phyloP scores from a whole-genome alignment of 2,797 vertebrate species.

The Neomorphus geoffroyi region DNA sequence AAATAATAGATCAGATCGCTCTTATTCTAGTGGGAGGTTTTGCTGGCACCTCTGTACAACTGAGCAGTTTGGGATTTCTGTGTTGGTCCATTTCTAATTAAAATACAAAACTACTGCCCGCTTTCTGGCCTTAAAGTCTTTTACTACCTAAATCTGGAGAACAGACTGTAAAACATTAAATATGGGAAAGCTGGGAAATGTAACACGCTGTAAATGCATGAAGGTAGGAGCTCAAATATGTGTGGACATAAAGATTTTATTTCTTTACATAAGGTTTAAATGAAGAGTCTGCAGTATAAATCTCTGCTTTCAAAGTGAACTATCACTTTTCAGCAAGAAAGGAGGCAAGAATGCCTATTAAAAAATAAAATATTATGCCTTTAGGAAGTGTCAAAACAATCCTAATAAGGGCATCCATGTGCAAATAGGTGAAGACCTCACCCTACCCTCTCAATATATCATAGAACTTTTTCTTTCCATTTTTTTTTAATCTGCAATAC shows the following conservation, averaged over 20 bases:
- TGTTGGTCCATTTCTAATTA: slow-evolving; percentile 57
- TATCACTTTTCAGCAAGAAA: slow-evolving; percentile 59
- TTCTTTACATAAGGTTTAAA: slow-evolving; percentile 72
- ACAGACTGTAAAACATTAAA: slow-evolving; percentile 67
- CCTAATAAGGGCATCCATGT: background rate
- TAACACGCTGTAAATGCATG: slow-evolving; percentile 61
- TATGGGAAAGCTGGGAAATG: slow-evolving; percentile 71
- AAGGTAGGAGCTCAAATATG: slow-evolving; percentile 67
- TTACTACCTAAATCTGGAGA: slow-evolving; percentile 71
- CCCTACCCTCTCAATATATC: background rate
- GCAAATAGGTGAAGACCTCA: background rate
- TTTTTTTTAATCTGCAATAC: background rate
- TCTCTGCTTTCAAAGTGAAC: slow-evolving; percentile 57
- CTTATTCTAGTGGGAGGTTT: background rate
- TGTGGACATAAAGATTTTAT: slow-evolving; percentile 71
- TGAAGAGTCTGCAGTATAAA: slow-evolving; percentile 60
- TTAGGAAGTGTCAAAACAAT: slow-evolving; percentile 3
- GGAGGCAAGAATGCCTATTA: slow-evolving; percentile 29
- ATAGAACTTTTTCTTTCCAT: background rate
- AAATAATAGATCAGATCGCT: background rate
- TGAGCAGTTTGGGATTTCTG: background rate
- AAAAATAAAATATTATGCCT: slow-evolving; percentile 31
- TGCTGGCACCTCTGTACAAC: background rate
- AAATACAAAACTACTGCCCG: slow-evolving; percentile 43
- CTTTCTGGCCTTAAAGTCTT: slow-evolving; percentile 45